These are phyloP conservation scores for Gymnocypris eckloni DNA, from an alignment of 2,797 vertebrate species.

Conservation along the genomic window DNA sequence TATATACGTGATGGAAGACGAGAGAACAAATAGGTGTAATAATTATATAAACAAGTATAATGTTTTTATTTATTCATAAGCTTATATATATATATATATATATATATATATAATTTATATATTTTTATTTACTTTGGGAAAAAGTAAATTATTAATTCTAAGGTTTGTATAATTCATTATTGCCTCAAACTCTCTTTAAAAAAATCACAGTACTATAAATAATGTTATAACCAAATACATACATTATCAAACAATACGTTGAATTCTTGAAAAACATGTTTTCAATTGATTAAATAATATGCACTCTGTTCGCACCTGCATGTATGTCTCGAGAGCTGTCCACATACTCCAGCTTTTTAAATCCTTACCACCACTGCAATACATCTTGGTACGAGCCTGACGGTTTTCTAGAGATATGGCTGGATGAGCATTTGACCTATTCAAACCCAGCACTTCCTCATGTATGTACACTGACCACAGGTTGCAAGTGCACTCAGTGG, in stretches of 20 bases:
- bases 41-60: background rate
- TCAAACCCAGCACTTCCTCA: conserved; percentile 82
- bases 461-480: conserved; percentile 93
- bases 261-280: background rate
- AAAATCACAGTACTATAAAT: background rate
- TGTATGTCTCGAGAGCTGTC: conserved; percentile 88
- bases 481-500: conserved; percentile 93
- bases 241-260: background rate
- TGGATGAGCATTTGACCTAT: conserved; percentile 73
- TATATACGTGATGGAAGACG: background rate
- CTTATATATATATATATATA: too few species aligned
- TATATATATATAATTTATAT: background rate
- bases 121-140: background rate
- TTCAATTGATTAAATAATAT: background rate
- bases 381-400: conserved; percentile 60
- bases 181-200: conserved; percentile 17
- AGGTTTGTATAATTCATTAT: background rate
- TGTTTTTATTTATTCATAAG: too few species aligned
- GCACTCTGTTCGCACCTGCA: conserved; percentile 78
- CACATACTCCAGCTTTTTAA: conserved; percentile 77
- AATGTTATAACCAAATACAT: background rate
- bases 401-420: conserved; percentile 60
- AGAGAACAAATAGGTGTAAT: background rate
- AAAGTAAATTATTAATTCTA: background rate
- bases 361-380: conserved; percentile 66